phyloP scores from a whole-genome alignment of 2,797 vertebrate genomes.

The Setipinna tenuifilis region DNA sequence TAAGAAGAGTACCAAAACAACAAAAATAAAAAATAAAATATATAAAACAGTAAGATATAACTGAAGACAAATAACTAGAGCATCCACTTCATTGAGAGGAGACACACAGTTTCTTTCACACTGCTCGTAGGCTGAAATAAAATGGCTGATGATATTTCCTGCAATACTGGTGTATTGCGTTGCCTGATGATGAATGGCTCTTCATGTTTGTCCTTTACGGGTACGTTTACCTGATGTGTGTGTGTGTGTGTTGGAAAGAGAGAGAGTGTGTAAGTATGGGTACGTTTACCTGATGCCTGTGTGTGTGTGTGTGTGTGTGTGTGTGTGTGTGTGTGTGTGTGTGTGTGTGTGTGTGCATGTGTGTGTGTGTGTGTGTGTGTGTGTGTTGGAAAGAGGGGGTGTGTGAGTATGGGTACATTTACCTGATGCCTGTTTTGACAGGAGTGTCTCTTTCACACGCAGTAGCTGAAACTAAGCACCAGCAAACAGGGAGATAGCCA shows the following conservation, averaged over 20 bases:
- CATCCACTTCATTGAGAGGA: background rate
- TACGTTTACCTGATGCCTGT: too few relatives aligned
- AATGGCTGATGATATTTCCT: too few relatives aligned
- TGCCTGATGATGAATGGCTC: background rate
- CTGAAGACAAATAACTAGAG: background rate
- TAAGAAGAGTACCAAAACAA: slow-evolving; percentile 11
- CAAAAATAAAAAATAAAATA: background rate
- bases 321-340: too few relatives aligned
- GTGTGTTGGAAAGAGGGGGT: too few relatives aligned
- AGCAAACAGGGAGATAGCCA: background rate
- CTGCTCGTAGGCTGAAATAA: background rate
- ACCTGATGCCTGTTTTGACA: background rate
- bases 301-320: too few relatives aligned
- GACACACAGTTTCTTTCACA: background rate
- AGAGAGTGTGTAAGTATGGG: too few relatives aligned
- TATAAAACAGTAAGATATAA: background rate
- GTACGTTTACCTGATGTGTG: too few relatives aligned
- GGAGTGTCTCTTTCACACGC: background rate
- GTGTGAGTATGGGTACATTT: too few relatives aligned
- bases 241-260: too few relatives aligned
- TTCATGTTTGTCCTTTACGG: background rate
- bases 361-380: too few relatives aligned
- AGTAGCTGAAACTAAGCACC: background rate
- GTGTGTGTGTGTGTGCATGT: too few relatives aligned
- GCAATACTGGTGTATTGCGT: too few relatives aligned